Percentiles rank a stretch among this genome's conserved stretches.
Evolutionary conservation across 2,113 vertebrate species (phyloP).

Genomic region (Acanthisitta chloris): DNA sequence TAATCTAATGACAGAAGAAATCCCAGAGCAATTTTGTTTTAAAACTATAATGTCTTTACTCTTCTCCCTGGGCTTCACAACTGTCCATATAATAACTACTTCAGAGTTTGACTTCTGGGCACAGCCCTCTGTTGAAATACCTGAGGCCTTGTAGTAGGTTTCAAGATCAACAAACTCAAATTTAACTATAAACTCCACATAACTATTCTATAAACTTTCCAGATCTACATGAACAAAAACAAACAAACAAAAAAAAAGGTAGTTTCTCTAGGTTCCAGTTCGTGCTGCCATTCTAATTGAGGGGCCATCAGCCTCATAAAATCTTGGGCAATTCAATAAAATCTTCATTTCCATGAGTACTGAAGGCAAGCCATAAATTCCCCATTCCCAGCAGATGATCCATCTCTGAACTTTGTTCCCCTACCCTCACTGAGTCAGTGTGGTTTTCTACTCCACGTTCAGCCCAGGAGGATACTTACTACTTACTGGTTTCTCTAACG

Average conservation of each 20-base stretch:
- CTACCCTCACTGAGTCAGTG: not conserved
- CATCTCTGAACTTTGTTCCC: not conserved
- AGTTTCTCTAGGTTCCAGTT: not conserved
- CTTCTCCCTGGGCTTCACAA: not conserved
- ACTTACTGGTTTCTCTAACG: not conserved
- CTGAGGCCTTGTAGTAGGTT: not conserved
- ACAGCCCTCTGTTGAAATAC: not conserved
- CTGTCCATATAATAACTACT: not conserved
- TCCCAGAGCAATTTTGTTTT: slow-evolving; percentile 15
- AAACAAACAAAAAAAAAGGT: not conserved
- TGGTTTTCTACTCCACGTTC: not conserved
- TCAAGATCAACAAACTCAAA: not conserved
- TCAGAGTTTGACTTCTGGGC: not conserved
- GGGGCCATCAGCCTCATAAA: not conserved
- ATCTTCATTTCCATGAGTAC: not conserved
- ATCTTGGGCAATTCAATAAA: not conserved
- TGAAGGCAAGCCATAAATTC: not conserved
- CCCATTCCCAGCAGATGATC: not conserved
- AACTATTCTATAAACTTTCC: not conserved
- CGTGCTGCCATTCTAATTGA: not conserved
- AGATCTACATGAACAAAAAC: not conserved
- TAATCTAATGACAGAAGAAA: slow-evolving; percentile 27
- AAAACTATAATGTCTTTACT: not conserved
- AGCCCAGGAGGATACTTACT: not conserved
- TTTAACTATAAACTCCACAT: not conserved